Evolutionary conservation across 2,888 invertebrate species (phyloP).

Genomic region (Drosophila kanekoi): DNA sequence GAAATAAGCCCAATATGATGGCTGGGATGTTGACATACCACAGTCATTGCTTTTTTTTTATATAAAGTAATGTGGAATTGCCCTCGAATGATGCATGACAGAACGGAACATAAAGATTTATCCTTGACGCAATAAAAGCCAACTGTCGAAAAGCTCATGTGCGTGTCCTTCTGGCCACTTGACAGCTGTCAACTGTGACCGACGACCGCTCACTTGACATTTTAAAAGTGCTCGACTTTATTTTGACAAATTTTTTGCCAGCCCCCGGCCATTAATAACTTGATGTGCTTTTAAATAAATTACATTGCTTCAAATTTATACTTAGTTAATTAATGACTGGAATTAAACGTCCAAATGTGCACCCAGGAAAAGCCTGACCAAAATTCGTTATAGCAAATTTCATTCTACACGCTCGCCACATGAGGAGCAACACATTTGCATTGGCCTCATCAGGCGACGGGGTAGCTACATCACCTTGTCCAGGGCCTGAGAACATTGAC

Average conservation of each 20-base stretch:
- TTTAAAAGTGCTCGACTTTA: conserved; percentile 35
- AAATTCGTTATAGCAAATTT: conserved; percentile 12
- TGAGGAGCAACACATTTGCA: conserved; percentile 1
- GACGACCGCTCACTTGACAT: conserved; percentile 20
- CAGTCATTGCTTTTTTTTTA: too few species aligned
- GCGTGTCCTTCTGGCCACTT: conserved; percentile 40
- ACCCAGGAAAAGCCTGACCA: not conserved
- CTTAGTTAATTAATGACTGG: conserved; percentile 43
- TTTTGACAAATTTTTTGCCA: conserved; percentile 26
- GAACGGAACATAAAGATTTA: conserved; percentile 19
- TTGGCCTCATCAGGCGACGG: not conserved
- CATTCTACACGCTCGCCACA: not conserved
- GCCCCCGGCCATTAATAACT: conserved; percentile 33
- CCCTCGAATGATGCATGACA: conserved; percentile 24
- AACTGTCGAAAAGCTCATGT: conserved; percentile 21
- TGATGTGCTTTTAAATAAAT: conserved; percentile 57
- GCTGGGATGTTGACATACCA: too few species aligned
- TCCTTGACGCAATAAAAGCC: conserved; percentile 32
- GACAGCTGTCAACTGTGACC: conserved; percentile 60
- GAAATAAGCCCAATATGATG: too few species aligned
- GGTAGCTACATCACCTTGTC: not conserved
- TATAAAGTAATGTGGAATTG: conserved; percentile 1
- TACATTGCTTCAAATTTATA: conserved; percentile 23
- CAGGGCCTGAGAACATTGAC: conserved; percentile 2
- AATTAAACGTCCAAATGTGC: not conserved